A percentile compares a stretch with the other conserved stretches of the same genome.
These are phyloP conservation scores for Alosa alosa DNA, from an alignment of 2,113 vertebrate genomes.

Conservation along the genomic window DNA sequence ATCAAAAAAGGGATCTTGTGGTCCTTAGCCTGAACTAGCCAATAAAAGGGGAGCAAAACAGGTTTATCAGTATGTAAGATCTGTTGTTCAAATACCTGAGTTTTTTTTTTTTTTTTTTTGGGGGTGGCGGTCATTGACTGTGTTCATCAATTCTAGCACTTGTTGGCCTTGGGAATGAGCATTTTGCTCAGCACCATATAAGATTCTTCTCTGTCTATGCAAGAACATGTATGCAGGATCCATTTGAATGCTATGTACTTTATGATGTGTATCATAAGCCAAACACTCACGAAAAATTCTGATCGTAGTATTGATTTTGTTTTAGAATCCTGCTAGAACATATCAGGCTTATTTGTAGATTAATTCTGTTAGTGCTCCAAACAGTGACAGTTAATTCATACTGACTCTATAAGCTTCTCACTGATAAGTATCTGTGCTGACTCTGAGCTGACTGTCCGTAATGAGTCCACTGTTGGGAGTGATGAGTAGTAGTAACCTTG, in stretches of 20 bases:
- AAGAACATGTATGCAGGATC: not conserved
- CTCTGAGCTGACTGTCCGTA: not conserved
- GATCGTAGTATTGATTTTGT: not conserved
- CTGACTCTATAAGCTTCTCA: not conserved
- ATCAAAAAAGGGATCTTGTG: conserved; percentile 24
- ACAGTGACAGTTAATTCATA: not conserved
- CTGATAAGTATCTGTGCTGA: not conserved
- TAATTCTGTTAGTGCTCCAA: not conserved
- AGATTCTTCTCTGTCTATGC: not conserved
- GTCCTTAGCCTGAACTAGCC: conserved; percentile 13
- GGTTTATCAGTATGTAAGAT: not conserved
- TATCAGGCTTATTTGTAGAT: not conserved
- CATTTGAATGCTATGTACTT: not conserved
- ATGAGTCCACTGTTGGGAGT: not conserved
- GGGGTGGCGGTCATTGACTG: not conserved
- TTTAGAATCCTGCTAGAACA: not conserved
- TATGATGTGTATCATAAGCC: not conserved
- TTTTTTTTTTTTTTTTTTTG: not conserved
- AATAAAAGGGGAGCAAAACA: conserved; percentile 12
- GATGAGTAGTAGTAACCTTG: not conserved
- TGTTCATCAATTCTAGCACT: not conserved
- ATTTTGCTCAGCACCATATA: not conserved
- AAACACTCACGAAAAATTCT: not conserved
- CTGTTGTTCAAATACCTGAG: not conserved
- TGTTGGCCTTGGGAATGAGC: not conserved